phyloP scores from a whole-genome alignment of 1,140 invertebrate species.

The Drosophila sproati region DNA sequence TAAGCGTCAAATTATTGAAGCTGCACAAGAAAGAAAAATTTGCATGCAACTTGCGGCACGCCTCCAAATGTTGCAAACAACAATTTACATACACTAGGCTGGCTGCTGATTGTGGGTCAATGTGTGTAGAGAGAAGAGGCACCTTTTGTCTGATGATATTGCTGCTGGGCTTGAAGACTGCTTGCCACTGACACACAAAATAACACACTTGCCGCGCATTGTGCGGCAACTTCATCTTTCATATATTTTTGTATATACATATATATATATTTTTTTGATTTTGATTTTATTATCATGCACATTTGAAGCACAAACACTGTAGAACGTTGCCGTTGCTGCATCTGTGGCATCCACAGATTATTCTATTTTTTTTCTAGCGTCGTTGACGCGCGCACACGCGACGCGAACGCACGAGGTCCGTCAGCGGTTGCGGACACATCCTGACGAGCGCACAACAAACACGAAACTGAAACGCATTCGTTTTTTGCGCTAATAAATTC shows the following conservation, averaged over 20 bases:
- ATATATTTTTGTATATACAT: neutral
- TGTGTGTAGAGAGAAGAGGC: conserved; percentile 17
- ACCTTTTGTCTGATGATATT: conserved; percentile 51
- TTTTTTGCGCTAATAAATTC: conserved; percentile 79
- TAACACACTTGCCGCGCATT: conserved; percentile 40
- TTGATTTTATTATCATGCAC: neutral
- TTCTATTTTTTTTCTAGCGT: conserved; percentile 36
- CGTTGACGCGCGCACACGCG: conserved; percentile 75
- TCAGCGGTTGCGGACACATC: conserved; percentile 81
- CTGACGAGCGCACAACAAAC: conserved; percentile 84
- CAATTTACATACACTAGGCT: conserved; percentile 31
- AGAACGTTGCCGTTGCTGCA: conserved; percentile 8
- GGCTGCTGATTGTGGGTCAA: conserved; percentile 37
- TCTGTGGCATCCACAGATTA: conserved; percentile 2
- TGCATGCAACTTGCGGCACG: conserved; percentile 39
- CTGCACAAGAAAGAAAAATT: conserved; percentile 27
- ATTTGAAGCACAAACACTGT: neutral
- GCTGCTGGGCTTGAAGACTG: conserved; percentile 15
- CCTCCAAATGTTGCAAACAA: conserved; percentile 39
- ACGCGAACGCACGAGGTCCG: conserved; percentile 79
- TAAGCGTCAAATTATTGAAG: conserved; percentile 49
- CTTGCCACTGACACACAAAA: conserved; percentile 40
- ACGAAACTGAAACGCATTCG: conserved; percentile 82
- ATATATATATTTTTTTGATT: neutral
- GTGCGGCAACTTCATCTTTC: conserved; percentile 11